Base-by-base conservation (phyloP, 1,140 invertebrate genomes). In the Drosophila triauraria region DNA sequence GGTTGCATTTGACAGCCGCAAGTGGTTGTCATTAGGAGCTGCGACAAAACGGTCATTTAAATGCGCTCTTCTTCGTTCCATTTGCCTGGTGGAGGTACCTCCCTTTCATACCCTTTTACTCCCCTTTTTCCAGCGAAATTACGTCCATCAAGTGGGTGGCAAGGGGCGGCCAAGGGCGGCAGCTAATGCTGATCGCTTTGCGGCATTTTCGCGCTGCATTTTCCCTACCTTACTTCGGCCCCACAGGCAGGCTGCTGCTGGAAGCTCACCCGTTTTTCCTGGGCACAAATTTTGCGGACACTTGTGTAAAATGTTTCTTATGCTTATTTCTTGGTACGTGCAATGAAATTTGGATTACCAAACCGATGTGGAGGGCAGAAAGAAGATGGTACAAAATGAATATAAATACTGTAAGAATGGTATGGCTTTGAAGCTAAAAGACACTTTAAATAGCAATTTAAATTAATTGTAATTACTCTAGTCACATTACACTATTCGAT, bases 1-100 rank as follows among this genome's bases (percentile, higher is more conserved):
- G 69, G 85, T 88, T 87, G 84, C 85, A 87, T 88, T 84, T 87
- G 85, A 90, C 84, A 88, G 84, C 85, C 84, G 84, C 85, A 87
- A 87, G 84, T 87, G 84, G 84, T 88, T 87, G 80, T 87, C 84
- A 87, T 87, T 87, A 87, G 61, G 74, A 82, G 64, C 78, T 76
- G 69, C 77, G 80, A 88, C 80, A 87, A 84, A 88, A 80, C 72
- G 84, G 78, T 68, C 84, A 87, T 87, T 87, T 87, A 87, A 90
- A 87, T 87, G 84, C 85, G 82, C 83, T 86, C 83, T 71, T 62
- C 64, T 78, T 77, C 76, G 75, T 27, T 27, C 10, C 42, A 32
- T 40, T 63, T 46, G 42, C 60, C 67, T 35, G 5, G 13, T 35
- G 40, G 13, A 15, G 50, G 35, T 56, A 20, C 32, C 46, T 27